A percentile compares a stretch with the other conserved stretches of the same genome.
phyloP scores from a whole-genome alignment of 2,797 vertebrate genomes.

The Okamejei kenojei region DNA sequence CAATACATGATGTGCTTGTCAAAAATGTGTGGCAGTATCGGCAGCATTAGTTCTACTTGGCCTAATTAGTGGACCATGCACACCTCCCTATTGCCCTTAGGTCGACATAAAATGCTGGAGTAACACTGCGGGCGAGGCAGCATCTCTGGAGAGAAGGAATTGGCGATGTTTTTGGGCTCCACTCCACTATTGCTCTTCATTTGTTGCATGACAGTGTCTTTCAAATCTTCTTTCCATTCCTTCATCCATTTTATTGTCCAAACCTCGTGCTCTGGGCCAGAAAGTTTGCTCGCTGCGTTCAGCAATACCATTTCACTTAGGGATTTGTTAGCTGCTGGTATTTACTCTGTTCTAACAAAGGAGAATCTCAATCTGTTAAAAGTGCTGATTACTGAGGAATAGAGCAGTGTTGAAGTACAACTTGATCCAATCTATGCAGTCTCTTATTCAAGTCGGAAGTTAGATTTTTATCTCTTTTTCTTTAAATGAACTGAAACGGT shows the following conservation, averaged over 20 bases:
- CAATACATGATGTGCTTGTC: background rate
- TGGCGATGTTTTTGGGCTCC: too few relatives aligned
- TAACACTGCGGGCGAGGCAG: too few relatives aligned
- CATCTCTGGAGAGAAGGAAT: too few relatives aligned
- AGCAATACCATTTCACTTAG: background rate
- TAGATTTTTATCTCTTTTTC: background rate
- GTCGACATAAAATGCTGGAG: too few relatives aligned
- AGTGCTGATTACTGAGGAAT: background rate
- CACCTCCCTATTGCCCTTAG: background rate
- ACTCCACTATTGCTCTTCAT: background rate
- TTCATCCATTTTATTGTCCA: background rate
- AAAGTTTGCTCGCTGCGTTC: background rate
- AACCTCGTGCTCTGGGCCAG: background rate
- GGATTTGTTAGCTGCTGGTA: background rate
- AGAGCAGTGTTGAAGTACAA: background rate
- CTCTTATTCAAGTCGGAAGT: background rate
- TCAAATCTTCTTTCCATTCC: background rate
- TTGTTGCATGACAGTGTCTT: background rate
- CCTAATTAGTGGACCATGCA: too few relatives aligned
- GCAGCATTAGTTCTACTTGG: background rate
- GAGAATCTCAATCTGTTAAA: background rate
- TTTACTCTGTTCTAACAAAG: background rate
- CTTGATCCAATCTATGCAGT: background rate
- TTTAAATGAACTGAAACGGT: background rate
- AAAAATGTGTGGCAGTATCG: too few relatives aligned